Evolutionary conservation across 2,888 invertebrate genomes (phyloP), one percentile per base, ranked within the genome.

Genomic region (Diploptera punctata): DNA sequence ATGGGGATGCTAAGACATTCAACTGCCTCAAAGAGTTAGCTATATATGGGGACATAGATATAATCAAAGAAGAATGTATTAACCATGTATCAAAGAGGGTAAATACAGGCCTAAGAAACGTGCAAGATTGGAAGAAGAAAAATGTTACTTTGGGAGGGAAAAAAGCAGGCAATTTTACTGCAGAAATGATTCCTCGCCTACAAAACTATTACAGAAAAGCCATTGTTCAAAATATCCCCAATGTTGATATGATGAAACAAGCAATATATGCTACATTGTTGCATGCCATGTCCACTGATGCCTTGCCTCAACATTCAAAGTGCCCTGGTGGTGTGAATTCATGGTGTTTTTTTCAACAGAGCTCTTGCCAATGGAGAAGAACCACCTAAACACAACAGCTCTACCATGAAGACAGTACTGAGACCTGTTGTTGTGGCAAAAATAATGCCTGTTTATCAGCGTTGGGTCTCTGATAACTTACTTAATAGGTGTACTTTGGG

Each of bases 61-160:
- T 68, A 29, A 16, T 33, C 3, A 73, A 75, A 60, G 71, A 72
- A 38, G 73, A 75, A 33, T 75, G 75, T 67, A 33, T 76, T 10
- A 75, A 73, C 68, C 73, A 76, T 26, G 68, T 47, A 9, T 47
- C 60, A n/a, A 72, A 74, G 49, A 18, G 74, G 67, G 5, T 73
- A 18, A 67, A 69, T 3, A 73, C 70, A 13, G 61, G 62, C 18
- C 62, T 74, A 68, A 70, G 62, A n/a, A 18, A 47, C 31, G 70
- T 69, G 0, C 24, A 67, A n/a, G 68, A 68, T n/a, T 47, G 69
- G 47, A 68, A 26, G 49, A 43, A 44, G 24, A 65, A 33, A 31
- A 18, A 29, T 21, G 38, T 60, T 10, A 65, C 21, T 19, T 26
- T 72, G 18, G 74, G 61, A 44, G 75, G 74, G 7, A 68, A 70